Percentiles rank a stretch among this genome's conserved stretches.
These are phyloP conservation scores for Proterorhinus semilunaris DNA, from an alignment of 2,113 vertebrate species.

Conservation along the genomic window DNA sequence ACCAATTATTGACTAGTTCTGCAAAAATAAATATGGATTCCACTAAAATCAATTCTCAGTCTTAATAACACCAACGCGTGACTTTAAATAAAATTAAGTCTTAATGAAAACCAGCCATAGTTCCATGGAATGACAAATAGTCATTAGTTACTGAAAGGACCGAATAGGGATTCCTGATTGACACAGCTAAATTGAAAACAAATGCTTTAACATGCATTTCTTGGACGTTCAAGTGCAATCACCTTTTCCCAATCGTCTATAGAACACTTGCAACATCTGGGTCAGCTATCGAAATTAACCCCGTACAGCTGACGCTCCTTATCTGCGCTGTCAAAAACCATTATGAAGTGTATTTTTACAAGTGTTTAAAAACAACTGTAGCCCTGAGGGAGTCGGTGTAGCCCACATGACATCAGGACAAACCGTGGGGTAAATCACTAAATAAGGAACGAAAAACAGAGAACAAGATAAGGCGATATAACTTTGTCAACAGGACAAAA, in stretches of 20 bases:
- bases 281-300: conserved; percentile 12
- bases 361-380: neutral
- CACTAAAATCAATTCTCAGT: too few species aligned
- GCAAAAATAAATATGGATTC: neutral
- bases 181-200: too few species aligned
- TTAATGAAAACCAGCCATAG: too few species aligned
- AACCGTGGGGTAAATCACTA: neutral
- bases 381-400: conserved; percentile 15
- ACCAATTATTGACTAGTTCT: too few species aligned
- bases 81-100: neutral
- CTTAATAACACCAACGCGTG: neutral
- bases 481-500: too few species aligned
- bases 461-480: too few species aligned
- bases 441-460: neutral
- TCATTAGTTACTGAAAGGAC: too few species aligned
- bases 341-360: conserved; percentile 6
- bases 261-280: conserved; percentile 4
- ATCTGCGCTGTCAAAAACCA: neutral
- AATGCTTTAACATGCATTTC: neutral
- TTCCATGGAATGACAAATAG: too few species aligned
- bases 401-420: conserved; percentile 27
- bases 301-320: neutral
- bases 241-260: conserved; percentile 3
- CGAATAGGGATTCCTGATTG: too few species aligned
- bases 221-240: neutral